These are phyloP conservation scores for Melinaea marsaeus DNA, from an alignment of 2,888 invertebrate species.

Conservation along the genomic window DNA sequence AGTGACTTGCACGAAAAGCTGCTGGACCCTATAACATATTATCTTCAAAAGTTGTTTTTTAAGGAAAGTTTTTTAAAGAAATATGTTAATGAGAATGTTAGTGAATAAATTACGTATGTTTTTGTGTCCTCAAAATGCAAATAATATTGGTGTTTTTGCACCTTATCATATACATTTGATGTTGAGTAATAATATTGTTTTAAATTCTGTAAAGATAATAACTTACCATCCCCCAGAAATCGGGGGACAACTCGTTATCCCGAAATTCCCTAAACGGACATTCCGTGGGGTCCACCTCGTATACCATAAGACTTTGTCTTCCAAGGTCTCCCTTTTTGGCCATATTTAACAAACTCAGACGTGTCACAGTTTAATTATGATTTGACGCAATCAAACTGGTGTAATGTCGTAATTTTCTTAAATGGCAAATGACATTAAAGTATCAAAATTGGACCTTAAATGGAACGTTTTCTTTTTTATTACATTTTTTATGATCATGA, in stretches of 20 bases:
- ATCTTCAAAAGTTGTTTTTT: background rate
- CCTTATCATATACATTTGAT: background rate
- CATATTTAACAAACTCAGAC: conserved; percentile 15
- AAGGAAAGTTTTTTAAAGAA: background rate
- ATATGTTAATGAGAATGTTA: conserved; percentile 1
- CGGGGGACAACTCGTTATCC: conserved; percentile 56
- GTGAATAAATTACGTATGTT: background rate
- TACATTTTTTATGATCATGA: conserved; percentile 3
- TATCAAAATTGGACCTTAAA: conserved; percentile 3
- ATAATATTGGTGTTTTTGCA: conserved; percentile 2
- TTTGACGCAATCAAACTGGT: conserved; percentile 6
- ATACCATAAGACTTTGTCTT: conserved; percentile 20
- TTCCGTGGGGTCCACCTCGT: conserved; percentile 45
- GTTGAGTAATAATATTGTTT: background rate
- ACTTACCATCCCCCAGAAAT: conserved; percentile 64
- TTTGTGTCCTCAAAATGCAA: background rate
- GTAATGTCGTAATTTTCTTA: conserved; percentile 4
- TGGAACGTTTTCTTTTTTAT: conserved; percentile 1
- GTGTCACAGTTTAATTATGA: conserved; percentile 5
- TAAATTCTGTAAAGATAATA: background rate
- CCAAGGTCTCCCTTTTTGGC: conserved; percentile 26
- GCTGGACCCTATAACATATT: conserved; percentile 47
- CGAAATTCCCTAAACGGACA: conserved; percentile 67
- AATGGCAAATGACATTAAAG: conserved; percentile 4
- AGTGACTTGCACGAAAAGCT: conserved; percentile 40